Evolutionary conservation across 2,888 invertebrate genomes (phyloP).

Genomic region (Nesidiocoris tenuis): DNA sequence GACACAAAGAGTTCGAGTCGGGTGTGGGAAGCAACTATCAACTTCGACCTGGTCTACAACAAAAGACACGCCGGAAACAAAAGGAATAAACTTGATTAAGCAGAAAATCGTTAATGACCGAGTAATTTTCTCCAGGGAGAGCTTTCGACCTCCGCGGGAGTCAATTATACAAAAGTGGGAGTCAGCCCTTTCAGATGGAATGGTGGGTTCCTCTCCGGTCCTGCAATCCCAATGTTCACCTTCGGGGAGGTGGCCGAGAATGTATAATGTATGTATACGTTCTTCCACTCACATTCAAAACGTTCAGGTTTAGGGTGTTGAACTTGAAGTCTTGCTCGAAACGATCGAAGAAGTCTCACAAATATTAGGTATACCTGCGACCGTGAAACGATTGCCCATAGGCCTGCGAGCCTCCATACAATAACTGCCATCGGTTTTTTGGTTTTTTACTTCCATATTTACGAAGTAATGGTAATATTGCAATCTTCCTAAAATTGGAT

Average conservation of each 20-base stretch:
- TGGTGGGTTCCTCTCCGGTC: neutral
- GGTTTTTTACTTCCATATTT: too few relatives aligned
- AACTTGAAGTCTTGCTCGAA: too few relatives aligned
- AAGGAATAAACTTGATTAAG: conserved; percentile 17
- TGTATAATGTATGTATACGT: neutral
- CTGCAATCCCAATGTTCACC: neutral
- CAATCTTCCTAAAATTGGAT: too few relatives aligned
- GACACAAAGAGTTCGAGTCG: neutral
- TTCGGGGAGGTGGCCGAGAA: neutral
- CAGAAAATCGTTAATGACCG: conserved; percentile 19
- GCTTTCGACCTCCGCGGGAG: neutral
- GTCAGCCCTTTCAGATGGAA: neutral
- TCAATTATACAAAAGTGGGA: neutral
- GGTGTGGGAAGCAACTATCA: neutral
- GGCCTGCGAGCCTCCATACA: too few relatives aligned
- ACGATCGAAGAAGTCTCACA: too few relatives aligned
- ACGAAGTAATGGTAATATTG: too few relatives aligned
- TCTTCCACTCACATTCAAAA: neutral
- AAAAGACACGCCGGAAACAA: neutral
- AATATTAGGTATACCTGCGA: too few relatives aligned
- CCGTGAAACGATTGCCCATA: too few relatives aligned
- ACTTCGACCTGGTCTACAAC: neutral
- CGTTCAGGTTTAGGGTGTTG: neutral
- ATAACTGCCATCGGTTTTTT: too few relatives aligned
- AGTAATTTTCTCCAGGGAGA: conserved; percentile 14